A percentile compares a stretch with the other conserved stretches of the same genome.
These are phyloP conservation scores for Baryphthengus martii DNA, from an alignment of 2,113 vertebrate species.

Conservation along the genomic window DNA sequence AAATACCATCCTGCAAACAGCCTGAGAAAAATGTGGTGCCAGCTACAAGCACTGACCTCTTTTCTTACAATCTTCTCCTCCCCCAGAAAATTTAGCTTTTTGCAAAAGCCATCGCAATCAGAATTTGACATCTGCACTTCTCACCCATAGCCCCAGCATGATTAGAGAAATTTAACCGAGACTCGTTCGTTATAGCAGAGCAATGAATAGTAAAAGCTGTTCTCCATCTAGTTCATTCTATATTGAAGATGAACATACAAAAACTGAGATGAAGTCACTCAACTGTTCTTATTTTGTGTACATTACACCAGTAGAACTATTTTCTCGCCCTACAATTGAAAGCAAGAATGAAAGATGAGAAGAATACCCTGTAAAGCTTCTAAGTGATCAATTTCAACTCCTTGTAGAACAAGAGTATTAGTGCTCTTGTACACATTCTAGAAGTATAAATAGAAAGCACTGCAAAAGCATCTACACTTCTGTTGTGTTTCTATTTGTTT, in stretches of 20 bases:
- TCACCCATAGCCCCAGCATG: neutral
- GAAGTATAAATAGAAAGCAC: neutral
- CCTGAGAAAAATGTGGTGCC: neutral
- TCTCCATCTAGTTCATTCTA: conserved; percentile 51
- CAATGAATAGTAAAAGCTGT: conserved; percentile 55
- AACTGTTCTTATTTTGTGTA: neutral
- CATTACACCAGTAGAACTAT: neutral
- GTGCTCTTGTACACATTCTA: neutral
- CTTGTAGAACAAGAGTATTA: neutral
- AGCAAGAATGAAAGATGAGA: neutral
- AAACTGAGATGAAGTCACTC: neutral
- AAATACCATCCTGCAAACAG: neutral
- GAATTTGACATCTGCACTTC: conserved; percentile 1
- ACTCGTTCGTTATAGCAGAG: conserved; percentile 57
- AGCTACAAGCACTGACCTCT: neutral
- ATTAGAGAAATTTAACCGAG: conserved; percentile 36
- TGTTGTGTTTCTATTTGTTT: neutral
- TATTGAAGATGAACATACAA: neutral
- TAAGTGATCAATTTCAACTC: neutral
- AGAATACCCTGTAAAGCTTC: neutral
- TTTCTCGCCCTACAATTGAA: fast-evolving
- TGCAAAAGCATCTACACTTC: neutral
- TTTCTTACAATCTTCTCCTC: neutral
- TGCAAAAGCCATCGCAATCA: conserved; percentile 19
- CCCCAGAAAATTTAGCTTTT: neutral